Base-by-base conservation (phyloP, 2,797 vertebrate genomes). In the Manis crassicaudata region DNA sequence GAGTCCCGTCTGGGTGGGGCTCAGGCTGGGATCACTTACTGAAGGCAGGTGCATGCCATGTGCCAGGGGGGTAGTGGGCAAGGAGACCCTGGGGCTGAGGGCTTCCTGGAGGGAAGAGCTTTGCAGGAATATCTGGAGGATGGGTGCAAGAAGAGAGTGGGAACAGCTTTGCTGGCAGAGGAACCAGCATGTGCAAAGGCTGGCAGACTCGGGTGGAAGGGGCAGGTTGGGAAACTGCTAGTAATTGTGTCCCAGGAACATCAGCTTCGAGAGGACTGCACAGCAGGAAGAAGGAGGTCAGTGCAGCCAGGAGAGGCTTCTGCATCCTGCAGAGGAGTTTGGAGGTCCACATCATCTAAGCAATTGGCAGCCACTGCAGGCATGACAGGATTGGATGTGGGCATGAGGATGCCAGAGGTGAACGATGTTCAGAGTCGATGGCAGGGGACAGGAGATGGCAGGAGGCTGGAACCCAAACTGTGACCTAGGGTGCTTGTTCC, bases 1-100 rank as follows among this genome's bases (percentile, higher is more conserved):
- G 25, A 21, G 20, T 14, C 56, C 50, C 1, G 13, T 3, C 63
- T 52, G 0, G 0, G 8, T 6, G 46, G 20, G 27, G 40, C 27
- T 75, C 46, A 46, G 46, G 46, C 46, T 2, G 46, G 46, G 46
- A 21, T 5, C 23, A 3, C 27, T 43, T 10, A 11, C n/a, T 54
- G 43, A 20, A n/a, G 12, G 56, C 0, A 0, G n/a, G 12, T 4
- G 37, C 10, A 13, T 76, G 73, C 32, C 4, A 12, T 27, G 17
- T 9, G 12, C 37, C 4, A 6, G 37, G 27, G 27, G 21, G 40
- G 4, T 27, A 54, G 35, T 50, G 68, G 52, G 10, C 11, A 16
- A 54, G 63, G 50, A 2, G 37, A 3, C 46, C 58, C 12, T 1
- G n/a, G 40, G 29, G 35, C 32, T 20, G 27, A 17, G 68, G 46